Percentiles rank a stretch among this genome's conserved stretches.
phyloP scores from a whole-genome alignment of 2,797 vertebrate genomes.

The Darevskia mixta region DNA sequence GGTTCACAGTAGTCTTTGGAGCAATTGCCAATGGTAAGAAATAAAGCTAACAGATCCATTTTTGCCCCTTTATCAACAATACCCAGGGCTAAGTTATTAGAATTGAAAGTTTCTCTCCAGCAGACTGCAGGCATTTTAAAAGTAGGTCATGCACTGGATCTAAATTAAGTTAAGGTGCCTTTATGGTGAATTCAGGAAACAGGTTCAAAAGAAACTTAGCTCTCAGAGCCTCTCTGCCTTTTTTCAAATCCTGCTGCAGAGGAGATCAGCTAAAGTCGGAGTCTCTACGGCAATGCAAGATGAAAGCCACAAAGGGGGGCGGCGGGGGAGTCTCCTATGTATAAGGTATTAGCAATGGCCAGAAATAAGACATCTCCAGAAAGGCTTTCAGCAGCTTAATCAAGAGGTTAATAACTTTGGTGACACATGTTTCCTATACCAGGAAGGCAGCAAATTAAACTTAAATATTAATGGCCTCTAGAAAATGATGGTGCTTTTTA shows the following conservation, averaged over 20 bases:
- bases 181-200: not conserved
- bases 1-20: conserved; percentile 32
- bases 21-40: not conserved
- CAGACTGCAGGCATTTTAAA: conserved; percentile 23
- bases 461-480: conserved; percentile 40
- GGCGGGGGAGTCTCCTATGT: not conserved
- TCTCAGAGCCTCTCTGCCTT: not conserved
- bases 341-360: not conserved
- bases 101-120: conserved; percentile 21
- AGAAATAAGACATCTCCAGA: conserved; percentile 36
- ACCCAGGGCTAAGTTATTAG: not conserved
- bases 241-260: not conserved
- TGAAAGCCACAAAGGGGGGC: not conserved
- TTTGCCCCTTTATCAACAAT: not conserved
- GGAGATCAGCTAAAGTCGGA: fast-evolving
- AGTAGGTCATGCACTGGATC: conserved; percentile 27
- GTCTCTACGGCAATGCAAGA: not conserved
- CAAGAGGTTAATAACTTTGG: conserved; percentile 45
- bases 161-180: not conserved
- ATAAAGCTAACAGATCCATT: fast-evolving
- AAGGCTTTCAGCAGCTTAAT: conserved; percentile 26
- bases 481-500: conserved; percentile 44
- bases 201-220: not conserved
- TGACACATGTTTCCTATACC: not conserved
- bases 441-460: not conserved